phyloP scores from a whole-genome alignment of 2,888 invertebrate species.

The Torymus tubicola region DNA sequence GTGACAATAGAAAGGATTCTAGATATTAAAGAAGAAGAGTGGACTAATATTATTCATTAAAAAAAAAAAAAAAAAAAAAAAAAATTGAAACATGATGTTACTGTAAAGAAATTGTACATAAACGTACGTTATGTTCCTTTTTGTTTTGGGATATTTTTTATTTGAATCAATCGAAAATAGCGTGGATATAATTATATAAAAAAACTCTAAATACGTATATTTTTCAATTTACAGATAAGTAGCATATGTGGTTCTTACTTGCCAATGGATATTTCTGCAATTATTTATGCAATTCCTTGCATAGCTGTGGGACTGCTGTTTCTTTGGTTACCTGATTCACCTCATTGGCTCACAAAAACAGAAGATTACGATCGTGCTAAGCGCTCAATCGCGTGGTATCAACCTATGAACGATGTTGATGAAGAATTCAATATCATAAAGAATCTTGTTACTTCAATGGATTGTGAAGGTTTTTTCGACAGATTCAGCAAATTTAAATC shows the following conservation, averaged over 20 bases:
- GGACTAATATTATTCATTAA: too few species aligned
- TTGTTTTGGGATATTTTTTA: too few species aligned
- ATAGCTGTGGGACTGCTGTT: conserved; percentile 63
- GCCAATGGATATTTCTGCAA: conserved; percentile 64
- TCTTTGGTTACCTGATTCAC: conserved; percentile 67
- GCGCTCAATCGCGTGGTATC: conserved; percentile 65
- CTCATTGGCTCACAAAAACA: conserved; percentile 60
- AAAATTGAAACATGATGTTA: too few species aligned
- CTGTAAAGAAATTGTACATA: too few species aligned
- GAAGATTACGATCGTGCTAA: conserved; percentile 59
- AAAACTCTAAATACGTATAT: too few species aligned
- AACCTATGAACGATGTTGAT: conserved; percentile 59
- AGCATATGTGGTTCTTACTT: conserved; percentile 67
- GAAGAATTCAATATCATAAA: conserved; percentile 59
- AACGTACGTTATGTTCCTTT: too few species aligned
- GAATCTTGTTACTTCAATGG: conserved; percentile 60
- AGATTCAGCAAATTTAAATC: conserved; percentile 38
- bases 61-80: too few species aligned
- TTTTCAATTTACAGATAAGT: conserved; percentile 61
- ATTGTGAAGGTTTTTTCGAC: conserved; percentile 50
- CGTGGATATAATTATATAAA: not conserved
- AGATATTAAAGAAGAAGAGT: too few species aligned
- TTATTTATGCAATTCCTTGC: conserved; percentile 64
- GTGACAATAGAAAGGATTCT: too few species aligned
- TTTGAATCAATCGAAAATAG: too few species aligned